Evolutionary conservation across 2,888 invertebrate genomes (phyloP).

Genomic region (Lagria hirta): DNA sequence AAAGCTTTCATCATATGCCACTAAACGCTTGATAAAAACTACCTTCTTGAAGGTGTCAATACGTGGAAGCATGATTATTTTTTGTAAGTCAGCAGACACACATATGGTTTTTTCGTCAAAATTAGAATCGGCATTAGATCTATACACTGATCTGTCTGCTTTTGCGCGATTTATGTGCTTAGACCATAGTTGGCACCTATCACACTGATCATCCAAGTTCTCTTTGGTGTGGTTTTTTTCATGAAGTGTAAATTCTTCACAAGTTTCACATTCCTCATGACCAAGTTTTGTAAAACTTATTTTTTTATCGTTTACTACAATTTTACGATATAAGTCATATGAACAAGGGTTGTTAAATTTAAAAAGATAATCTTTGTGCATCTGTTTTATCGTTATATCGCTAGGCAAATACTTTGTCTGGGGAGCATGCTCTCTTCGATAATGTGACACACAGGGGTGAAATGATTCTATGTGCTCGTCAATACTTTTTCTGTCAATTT

Average conservation of each 20-base stretch:
- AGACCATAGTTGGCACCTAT: constrained; percentile 20
- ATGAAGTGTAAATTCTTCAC: constrained; percentile 23
- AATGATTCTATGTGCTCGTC: constrained; percentile 28
- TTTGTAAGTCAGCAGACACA: constrained; percentile 18
- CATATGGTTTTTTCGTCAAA: constrained; percentile 4
- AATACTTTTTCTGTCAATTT: no score
- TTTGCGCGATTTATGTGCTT: constrained; percentile 14
- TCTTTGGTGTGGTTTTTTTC: constrained; percentile 22
- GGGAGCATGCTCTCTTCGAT: constrained; percentile 26
- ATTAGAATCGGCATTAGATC: constrained; percentile 14
- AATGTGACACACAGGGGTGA: constrained; percentile 25
- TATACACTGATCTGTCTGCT: constrained; percentile 15
- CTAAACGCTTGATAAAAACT: constrained; percentile 18
- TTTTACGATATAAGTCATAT: constrained; percentile 25
- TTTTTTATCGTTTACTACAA: constrained; percentile 15
- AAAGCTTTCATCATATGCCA: constrained; percentile 29
- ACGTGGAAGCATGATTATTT: constrained; percentile 23
- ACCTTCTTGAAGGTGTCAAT: constrained; percentile 18
- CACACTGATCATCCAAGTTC: constrained; percentile 14
- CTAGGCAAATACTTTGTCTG: constrained; percentile 27
- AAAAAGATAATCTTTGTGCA: constrained; percentile 21
- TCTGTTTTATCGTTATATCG: constrained; percentile 22
- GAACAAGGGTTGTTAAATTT: constrained; percentile 17
- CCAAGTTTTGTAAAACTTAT: constrained; percentile 21
- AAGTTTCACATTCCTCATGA: constrained; percentile 26